Percentiles rank a stretch among this genome's conserved stretches.
phyloP scores from a whole-genome alignment of 2,113 vertebrate species.

The Bombycilla garrulus region DNA sequence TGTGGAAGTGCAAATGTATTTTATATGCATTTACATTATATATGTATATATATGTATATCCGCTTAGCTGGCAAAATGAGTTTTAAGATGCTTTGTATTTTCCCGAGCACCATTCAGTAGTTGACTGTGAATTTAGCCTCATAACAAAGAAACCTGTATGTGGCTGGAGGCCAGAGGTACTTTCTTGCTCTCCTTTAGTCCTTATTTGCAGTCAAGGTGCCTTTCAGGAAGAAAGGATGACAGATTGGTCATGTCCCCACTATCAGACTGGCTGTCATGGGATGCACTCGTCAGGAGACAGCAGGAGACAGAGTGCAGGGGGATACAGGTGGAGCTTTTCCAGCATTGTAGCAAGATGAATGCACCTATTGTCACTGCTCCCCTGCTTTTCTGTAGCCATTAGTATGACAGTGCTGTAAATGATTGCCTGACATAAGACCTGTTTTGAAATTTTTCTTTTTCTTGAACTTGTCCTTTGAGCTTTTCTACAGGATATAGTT shows the following conservation, averaged over 20 bases:
- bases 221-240: conserved; percentile 78
- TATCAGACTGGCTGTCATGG: conserved; percentile 56
- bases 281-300: conserved; percentile 55
- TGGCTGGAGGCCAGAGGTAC: background rate
- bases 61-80: background rate
- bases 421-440: conserved; percentile 74
- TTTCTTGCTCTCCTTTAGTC: conserved; percentile 49
- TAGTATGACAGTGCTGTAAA: conserved; percentile 74
- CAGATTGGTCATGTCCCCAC: conserved; percentile 51
- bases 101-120: background rate
- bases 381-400: conserved; percentile 69
- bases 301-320: conserved; percentile 68
- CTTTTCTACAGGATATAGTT: conserved; percentile 45
- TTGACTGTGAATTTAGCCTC: background rate
- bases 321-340: conserved; percentile 71
- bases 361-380: conserved; percentile 70
- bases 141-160: background rate
- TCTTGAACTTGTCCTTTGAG: conserved; percentile 63
- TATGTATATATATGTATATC: rapidly evolving
- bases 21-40: background rate
- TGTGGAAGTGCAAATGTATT: background rate
- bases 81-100: background rate
- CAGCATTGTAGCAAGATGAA: conserved; percentile 70
- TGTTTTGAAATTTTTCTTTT: conserved; percentile 65
- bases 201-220: conserved; percentile 77